Evolutionary conservation across 2,113 vertebrate species (phyloP), one percentile per base, ranked within the genome.

Genomic region (Ciconia boyciana): DNA sequence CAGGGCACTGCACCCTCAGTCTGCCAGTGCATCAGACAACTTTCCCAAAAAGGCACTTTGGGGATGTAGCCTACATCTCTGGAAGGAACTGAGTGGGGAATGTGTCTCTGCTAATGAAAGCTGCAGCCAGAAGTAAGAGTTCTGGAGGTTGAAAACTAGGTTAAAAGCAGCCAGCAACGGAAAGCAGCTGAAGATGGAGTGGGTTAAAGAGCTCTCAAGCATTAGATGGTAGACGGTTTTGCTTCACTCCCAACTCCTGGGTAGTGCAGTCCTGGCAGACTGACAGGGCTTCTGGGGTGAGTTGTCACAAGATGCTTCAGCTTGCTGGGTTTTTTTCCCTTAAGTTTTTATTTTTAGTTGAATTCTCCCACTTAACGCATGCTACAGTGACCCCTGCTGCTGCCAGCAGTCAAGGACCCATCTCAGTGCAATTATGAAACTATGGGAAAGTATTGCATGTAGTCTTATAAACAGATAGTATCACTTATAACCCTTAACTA

Each of bases 51-150:
- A 70, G 72, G 75, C 55, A 80, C 93, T 97, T 95, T 29, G 78
- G 93, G 70, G 93, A 97, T 88, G 82, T 91, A 96, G 93, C 87
- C 78, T 95, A 70, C 66, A 91, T 95, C 81, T 87, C 54, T 97
- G 66, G 78, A 94, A 94, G 75, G 77, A 87, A 57, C 39, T 69
- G 89, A 77, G 82, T 83, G 94, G 94, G 81, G 58, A 95, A 12
- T 15, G 5, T 83, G 43, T 93, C 18, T 85, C 91, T 88, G 75
- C 58, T 95, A 85, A 75, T 93, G 94, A 95, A 91, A 94, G 78
- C 87, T 89, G 66, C 62, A 93, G 66, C 61, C 51, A 90, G 62
- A 83, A 94, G 71, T 92, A 89, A 94, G 89, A 97, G 78, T 97
- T 94, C 54, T 86, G 91, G 84, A 91, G 74, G 74, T 55, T 89